These are phyloP conservation scores for Gobio gobio DNA, from an alignment of 2,113 vertebrate genomes.

Conservation along the genomic window DNA sequence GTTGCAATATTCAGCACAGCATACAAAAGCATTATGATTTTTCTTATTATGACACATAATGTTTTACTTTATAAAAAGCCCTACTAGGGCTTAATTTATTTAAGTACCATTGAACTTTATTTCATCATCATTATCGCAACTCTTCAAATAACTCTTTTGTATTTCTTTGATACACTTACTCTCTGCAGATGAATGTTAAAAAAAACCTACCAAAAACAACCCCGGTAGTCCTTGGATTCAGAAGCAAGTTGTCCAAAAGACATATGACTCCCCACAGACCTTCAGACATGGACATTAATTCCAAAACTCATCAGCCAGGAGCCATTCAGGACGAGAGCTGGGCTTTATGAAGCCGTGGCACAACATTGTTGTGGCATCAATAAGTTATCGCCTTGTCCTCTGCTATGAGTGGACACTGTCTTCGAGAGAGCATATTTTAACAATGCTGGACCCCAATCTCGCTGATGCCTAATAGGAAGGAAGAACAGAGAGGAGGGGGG, in stretches of 20 bases:
- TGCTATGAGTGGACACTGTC: conserved; percentile 35
- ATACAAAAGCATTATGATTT: background rate
- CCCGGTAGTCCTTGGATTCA: background rate
- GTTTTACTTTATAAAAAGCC: background rate
- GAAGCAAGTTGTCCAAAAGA: conserved; percentile 15
- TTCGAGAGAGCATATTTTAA: conserved; percentile 24
- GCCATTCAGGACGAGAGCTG: background rate
- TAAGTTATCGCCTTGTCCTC: conserved; percentile 44
- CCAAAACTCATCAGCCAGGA: conserved; percentile 1
- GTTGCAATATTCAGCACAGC: conserved; percentile 3
- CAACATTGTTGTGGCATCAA: conserved; percentile 38
- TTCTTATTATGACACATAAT: background rate
- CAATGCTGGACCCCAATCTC: background rate
- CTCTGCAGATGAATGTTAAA: background rate
- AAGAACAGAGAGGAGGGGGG: background rate
- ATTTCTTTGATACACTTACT: background rate
- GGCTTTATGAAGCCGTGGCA: conserved; percentile 24
- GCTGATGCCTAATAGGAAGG: conserved; percentile 27
- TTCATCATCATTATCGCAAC: background rate
- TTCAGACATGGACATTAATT: conserved; percentile 22
- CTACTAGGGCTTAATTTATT: background rate
- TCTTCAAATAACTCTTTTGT: background rate
- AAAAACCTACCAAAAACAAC: conserved; percentile 16
- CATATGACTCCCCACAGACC: conserved; percentile 17
- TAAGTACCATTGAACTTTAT: background rate